A percentile compares a stretch with the other conserved stretches of the same genome.
These are phyloP conservation scores for Drosophila nikananu DNA, from an alignment of 1,140 invertebrate species.

Conservation along the genomic window DNA sequence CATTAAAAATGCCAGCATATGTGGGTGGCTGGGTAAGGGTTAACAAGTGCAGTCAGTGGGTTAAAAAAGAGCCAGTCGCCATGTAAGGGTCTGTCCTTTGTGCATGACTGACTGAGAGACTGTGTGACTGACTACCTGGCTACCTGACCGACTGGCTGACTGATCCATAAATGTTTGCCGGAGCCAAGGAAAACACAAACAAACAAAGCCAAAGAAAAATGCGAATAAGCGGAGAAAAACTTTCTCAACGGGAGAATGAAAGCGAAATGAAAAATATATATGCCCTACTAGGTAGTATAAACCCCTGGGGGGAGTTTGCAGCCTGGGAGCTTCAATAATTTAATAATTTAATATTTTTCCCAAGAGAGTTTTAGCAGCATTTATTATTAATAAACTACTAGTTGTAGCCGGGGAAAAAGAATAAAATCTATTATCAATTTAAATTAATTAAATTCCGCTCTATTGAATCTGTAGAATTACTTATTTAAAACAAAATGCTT, in stretches of 20 bases:
- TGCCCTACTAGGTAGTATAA: conserved; percentile 9
- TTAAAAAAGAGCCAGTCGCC: conserved; percentile 52
- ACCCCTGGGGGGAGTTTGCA: not conserved
- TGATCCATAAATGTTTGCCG: conserved; percentile 57
- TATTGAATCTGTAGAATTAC: not conserved
- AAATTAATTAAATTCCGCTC: not conserved
- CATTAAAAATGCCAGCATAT: conserved; percentile 78
- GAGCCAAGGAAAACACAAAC: conserved; percentile 31
- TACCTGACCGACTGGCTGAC: conserved; percentile 19
- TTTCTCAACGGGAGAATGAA: conserved; percentile 22
- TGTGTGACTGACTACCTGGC: conserved; percentile 14
- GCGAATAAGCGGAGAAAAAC: conserved; percentile 20
- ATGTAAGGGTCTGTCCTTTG: conserved; percentile 53
- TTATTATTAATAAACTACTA: not conserved
- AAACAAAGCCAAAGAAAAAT: conserved; percentile 19
- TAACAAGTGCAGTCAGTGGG: conserved; percentile 65
- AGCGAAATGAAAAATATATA: conserved; percentile 41
- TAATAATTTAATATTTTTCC: not conserved
- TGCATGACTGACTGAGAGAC: conserved; percentile 40
- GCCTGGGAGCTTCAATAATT: not conserved
- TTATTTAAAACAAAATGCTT: not conserved
- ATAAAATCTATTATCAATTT: not conserved
- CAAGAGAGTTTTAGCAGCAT: not conserved
- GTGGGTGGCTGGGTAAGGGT: conserved; percentile 32
- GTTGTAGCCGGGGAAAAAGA: not conserved